Percentiles rank a stretch among this genome's conserved stretches.
Conservation (phyloP, 2,888 invertebrate genomes). For the Ophion ventricosus region DNA sequence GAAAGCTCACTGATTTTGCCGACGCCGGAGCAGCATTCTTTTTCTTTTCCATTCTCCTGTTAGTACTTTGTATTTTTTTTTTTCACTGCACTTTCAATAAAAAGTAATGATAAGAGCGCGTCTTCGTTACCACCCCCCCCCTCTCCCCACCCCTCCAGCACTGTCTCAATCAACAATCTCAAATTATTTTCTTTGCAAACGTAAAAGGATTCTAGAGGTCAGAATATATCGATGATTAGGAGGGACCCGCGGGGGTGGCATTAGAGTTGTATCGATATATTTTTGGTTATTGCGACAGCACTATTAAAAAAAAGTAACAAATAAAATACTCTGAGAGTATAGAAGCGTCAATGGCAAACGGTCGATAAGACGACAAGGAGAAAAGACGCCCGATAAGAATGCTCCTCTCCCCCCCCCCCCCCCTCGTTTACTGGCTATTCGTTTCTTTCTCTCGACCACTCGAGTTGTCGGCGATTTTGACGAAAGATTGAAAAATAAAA, state of each 20-base stretch:
- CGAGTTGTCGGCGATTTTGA: constrained; percentile 18
- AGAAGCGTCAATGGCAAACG: constrained; percentile 47
- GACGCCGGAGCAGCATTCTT: constrained; percentile 1
- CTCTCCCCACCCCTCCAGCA: background rate
- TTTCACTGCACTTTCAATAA: constrained; percentile 22
- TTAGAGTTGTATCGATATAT: background rate
- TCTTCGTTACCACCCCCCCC: background rate
- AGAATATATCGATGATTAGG: too few species aligned
- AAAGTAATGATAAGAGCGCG: background rate
- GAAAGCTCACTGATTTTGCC: constrained; percentile 27
- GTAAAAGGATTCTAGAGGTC: too few species aligned
- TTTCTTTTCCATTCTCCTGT: background rate
- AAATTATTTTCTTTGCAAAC: background rate
- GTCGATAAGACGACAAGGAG: constrained; percentile 42
- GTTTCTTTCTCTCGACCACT: constrained; percentile 3
- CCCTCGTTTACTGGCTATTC: background rate
- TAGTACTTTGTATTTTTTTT: background rate
- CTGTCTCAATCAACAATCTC: background rate
- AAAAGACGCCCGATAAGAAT: constrained; percentile 48
- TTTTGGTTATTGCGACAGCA: background rate
- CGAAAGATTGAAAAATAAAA: background rate
- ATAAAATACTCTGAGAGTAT: background rate
- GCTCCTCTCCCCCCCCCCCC: constrained; percentile 2
- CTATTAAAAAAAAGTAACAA: background rate
- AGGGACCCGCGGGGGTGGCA: background rate